These are phyloP conservation scores for Neotragus pygmaeus DNA, from an alignment of 2,113 vertebrate genomes.

Conservation along the genomic window DNA sequence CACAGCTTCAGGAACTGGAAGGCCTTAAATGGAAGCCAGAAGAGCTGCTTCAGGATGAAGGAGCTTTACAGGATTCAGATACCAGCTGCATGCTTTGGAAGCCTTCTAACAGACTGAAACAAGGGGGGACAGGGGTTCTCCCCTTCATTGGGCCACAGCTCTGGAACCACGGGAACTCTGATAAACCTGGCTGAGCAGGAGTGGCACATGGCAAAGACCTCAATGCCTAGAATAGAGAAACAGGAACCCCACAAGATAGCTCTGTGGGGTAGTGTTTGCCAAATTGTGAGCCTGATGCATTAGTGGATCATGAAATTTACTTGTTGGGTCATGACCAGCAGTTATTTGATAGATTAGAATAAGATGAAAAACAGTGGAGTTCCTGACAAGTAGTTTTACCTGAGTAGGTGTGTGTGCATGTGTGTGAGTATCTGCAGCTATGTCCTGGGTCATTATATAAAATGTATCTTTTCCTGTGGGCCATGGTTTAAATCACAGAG, in stretches of 20 bases:
- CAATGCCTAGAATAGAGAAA: not conserved
- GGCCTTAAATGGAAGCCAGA: not conserved
- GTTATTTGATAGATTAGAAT: constrained; percentile 11
- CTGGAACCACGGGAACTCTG: not conserved
- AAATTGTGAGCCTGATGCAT: not conserved
- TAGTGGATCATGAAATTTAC: not conserved
- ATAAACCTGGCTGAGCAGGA: not conserved
- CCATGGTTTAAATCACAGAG: not conserved
- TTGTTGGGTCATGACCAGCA: not conserved
- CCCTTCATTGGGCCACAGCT: not conserved
- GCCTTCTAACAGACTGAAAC: not conserved
- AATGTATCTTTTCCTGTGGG: not conserved
- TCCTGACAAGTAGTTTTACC: not conserved
- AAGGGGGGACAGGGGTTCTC: not conserved
- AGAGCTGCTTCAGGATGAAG: not conserved
- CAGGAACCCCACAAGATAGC: not conserved
- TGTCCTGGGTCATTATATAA: not conserved
- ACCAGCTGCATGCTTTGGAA: not conserved
- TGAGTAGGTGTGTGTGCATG: not conserved
- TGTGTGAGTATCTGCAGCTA: not conserved
- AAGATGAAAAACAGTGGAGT: not conserved
- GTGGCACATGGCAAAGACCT: not conserved
- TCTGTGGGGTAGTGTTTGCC: not conserved
- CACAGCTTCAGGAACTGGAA: not conserved
- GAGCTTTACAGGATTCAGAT: not conserved